Evolutionary conservation across 2,888 invertebrate genomes (phyloP), one percentile per base, ranked within the genome.

Genomic region (Hydrotaea cyrtoneurina): DNA sequence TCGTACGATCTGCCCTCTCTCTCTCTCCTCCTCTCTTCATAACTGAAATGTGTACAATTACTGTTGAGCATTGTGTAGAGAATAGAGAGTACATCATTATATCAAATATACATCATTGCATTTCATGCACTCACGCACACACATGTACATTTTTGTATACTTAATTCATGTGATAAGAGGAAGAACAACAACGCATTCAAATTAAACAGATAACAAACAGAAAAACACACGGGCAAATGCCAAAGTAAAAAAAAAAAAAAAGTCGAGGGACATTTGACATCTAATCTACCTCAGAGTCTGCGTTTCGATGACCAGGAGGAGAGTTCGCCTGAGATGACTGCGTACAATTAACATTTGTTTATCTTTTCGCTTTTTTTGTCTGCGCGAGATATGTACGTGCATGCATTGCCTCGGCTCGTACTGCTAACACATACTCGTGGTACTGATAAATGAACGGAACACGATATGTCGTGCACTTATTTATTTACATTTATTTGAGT

Each of bases 71-170:
- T 64, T 64, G 36, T 36, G 5, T 13, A 15, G 10, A 36, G 62
- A 17, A n/a, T 31, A 31, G 53, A 57, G 2, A 19, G 19, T 2
- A n/a, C 69, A 69, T 78, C 71, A 75, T 75, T 72, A 75, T 55
- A 74, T 36, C 5, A 53, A 50, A 53, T n/a, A 59, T 21, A 71
- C 78, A 71, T 62, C 69, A 75, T 19, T 72, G 75, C 43, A 75
- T 59, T 31, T 19, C 78, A 43, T 39, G 11, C 21, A 55, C 50
- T 50, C n/a, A n/a, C 50, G 8, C 50, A n/a, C n/a, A 13, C 50
- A n/a, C 50, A 15, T n/a, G n/a, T n/a, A n/a, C n/a, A n/a, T 50
- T 10, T 17, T 64, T 64, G 39, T 39, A n/a, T 36, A 8, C 26
- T 36, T 64, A n/a, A 39, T 64, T n/a, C 36, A 64, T n/a, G 36